A percentile compares a stretch with the other conserved stretches of the same genome.
These are phyloP conservation scores for Sitta carolinensis DNA, from an alignment of 2,797 vertebrate genomes.

Conservation along the genomic window DNA sequence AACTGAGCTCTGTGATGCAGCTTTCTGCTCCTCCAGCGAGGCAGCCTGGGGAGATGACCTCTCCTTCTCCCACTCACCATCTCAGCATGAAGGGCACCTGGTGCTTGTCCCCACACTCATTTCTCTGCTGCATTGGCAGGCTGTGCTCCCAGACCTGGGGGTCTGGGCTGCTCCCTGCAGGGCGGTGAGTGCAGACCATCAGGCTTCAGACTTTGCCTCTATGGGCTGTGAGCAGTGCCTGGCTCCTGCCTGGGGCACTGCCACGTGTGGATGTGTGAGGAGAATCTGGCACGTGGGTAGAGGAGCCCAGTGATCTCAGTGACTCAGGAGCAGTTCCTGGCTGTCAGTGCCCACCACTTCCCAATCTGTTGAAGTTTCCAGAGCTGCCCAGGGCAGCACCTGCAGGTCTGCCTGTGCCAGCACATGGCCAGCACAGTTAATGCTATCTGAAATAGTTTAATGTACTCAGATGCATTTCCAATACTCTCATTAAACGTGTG, in stretches of 20 bases:
- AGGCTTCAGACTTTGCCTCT: background rate
- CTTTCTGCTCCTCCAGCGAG: background rate
- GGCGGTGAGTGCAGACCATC: background rate
- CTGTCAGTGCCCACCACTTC: background rate
- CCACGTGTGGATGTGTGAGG: rapidly evolving
- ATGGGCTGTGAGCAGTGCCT: background rate
- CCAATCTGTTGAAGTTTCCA: background rate
- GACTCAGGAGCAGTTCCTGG: background rate
- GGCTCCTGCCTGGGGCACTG: background rate
- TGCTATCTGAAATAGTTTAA: background rate
- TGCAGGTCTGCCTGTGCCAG: background rate
- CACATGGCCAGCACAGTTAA: background rate
- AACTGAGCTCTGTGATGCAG: background rate
- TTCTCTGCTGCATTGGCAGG: background rate
- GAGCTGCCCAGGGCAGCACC: background rate
- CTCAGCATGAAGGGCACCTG: background rate
- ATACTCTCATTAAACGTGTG: background rate
- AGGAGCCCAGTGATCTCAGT: background rate
- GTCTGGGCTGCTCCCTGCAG: background rate
- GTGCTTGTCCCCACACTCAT: rapidly evolving
- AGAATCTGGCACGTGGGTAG: background rate
- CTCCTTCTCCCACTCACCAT: background rate
- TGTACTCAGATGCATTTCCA: background rate
- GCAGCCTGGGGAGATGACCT: background rate
- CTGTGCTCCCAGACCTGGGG: rapidly evolving